Evolutionary conservation across 2,888 invertebrate species (phyloP).

Genomic region (Bombylius major): DNA sequence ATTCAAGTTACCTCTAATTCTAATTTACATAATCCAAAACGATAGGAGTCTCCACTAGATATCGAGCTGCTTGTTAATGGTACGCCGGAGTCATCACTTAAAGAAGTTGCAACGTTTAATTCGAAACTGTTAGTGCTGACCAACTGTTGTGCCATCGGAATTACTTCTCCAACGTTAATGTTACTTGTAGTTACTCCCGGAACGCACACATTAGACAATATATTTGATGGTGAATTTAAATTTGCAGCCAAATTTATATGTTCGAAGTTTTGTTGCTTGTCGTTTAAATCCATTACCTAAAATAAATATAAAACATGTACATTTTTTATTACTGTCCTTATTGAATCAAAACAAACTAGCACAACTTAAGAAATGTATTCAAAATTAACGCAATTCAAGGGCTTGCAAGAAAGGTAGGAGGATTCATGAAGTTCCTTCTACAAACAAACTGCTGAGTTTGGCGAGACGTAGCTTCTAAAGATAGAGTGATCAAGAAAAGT

Average conservation of each 20-base stretch:
- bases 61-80: constrained; percentile 36
- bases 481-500: too few relatives aligned
- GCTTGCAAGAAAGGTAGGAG: too few relatives aligned
- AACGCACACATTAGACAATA: not conserved
- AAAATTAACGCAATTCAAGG: too few relatives aligned
- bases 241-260: not conserved
- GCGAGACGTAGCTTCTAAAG: too few relatives aligned
- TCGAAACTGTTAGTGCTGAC: constrained; percentile 36
- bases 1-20: constrained; percentile 30
- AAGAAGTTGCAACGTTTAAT: constrained; percentile 33
- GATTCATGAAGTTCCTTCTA: too few relatives aligned
- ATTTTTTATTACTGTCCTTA: too few relatives aligned
- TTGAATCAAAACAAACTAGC: too few relatives aligned
- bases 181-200: not conserved
- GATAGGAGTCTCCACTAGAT: constrained; percentile 36
- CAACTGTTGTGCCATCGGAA: constrained; percentile 22
- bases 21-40: constrained; percentile 34
- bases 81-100: constrained; percentile 36
- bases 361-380: too few relatives aligned
- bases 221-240: not conserved
- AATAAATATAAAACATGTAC: too few relatives aligned
- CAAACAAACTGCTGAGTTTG: too few relatives aligned
- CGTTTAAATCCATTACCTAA: too few relatives aligned
- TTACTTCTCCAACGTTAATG: not conserved
- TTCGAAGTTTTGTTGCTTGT: not conserved